Conservation (phyloP, 2,888 invertebrate genomes). For the Sarcophaga caerulescens region DNA sequence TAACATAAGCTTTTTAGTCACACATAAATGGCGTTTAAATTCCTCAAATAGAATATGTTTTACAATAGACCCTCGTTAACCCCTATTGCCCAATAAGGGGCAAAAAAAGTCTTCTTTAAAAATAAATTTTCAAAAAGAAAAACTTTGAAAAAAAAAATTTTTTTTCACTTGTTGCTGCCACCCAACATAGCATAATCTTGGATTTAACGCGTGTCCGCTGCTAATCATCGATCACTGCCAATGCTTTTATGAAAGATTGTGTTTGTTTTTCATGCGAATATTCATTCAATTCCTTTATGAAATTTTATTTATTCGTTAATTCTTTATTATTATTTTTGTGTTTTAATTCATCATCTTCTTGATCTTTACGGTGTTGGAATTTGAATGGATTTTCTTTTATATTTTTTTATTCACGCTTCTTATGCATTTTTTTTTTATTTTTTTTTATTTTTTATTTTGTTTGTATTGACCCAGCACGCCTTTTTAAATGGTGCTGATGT, state of each 20-base stretch:
- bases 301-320: constrained; percentile 19
- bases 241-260: constrained; percentile 18
- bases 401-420: constrained; percentile 10
- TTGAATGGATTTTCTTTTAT: constrained; percentile 21
- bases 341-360: constrained; percentile 13
- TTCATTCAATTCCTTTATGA: neutral
- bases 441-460: constrained; percentile 26
- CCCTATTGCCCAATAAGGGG: too few species aligned
- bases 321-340: constrained; percentile 1
- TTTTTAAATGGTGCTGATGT: constrained; percentile 63
- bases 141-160: neutral
- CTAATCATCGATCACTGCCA: neutral
- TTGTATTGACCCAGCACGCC: constrained; percentile 64
- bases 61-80: too few species aligned
- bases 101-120: too few species aligned
- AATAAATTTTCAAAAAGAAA: too few species aligned
- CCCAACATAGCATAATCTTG: constrained; percentile 18
- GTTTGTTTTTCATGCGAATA: constrained; percentile 22
- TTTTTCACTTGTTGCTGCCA: neutral
- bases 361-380: constrained; percentile 40
- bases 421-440: constrained; percentile 21
- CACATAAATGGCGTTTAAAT: too few species aligned
- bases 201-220: constrained; percentile 52
- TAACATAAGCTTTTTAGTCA: too few species aligned
- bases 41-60: too few species aligned